Percentiles rank a stretch among this genome's conserved stretches.
These are phyloP conservation scores for Calcarius ornatus DNA, from an alignment of 2,113 vertebrate species.

Conservation along the genomic window DNA sequence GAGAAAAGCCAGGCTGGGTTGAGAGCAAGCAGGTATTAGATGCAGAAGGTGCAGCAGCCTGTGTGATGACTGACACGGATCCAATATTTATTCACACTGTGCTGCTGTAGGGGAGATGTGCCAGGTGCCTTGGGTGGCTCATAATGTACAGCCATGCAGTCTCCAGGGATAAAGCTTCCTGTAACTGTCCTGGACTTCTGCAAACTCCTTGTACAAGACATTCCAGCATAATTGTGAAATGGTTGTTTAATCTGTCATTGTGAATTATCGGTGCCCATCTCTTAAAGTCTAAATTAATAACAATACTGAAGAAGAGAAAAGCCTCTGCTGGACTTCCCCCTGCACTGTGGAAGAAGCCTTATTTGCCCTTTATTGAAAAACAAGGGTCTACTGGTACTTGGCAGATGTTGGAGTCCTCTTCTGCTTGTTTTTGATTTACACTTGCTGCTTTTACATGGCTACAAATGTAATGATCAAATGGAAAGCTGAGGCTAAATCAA, in stretches of 20 bases:
- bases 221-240: not conserved
- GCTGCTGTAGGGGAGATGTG: not conserved
- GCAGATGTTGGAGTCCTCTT: not conserved
- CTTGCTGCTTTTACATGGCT: not conserved
- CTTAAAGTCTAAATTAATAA: not conserved
- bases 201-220: not conserved
- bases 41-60: not conserved
- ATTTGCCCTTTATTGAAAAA: not conserved
- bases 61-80: not conserved
- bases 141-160: accelerated
- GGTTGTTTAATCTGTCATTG: not conserved
- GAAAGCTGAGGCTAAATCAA: not conserved
- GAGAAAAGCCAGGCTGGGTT: not conserved
- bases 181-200: not conserved
- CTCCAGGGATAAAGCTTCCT: not conserved
- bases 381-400: not conserved
- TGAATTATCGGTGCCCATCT: not conserved
- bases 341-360: not conserved
- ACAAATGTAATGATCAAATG: not conserved
- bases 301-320: not conserved
- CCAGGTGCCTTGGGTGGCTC: not conserved
- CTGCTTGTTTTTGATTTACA: not conserved
- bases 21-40: not conserved
- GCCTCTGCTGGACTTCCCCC: not conserved
- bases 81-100: not conserved